phyloP scores from a whole-genome alignment of 2,113 vertebrate species.

The Limnothrissa miodon region DNA sequence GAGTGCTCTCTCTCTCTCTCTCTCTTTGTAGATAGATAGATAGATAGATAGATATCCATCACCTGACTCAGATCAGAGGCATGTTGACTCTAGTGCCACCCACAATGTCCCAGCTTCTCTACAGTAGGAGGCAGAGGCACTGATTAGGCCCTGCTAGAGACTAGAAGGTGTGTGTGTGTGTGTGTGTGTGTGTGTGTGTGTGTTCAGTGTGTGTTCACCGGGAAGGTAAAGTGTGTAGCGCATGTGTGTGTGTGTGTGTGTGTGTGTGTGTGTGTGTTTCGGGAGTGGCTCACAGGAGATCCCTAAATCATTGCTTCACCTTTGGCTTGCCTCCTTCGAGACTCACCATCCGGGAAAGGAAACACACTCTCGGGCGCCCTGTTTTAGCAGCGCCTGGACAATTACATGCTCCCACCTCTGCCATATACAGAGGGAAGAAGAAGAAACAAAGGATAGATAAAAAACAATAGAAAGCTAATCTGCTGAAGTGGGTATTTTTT shows the following conservation, averaged over 20 bases:
- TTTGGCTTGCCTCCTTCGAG: background rate
- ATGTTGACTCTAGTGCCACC: background rate
- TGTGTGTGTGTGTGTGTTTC: too few relatives aligned
- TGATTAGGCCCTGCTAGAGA: background rate
- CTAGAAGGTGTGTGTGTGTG: too few relatives aligned
- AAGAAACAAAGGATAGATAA: background rate
- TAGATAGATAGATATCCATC: background rate
- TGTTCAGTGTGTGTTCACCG: too few relatives aligned
- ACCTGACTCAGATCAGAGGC: background rate
- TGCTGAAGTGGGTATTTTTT: slow-evolving; percentile 64
- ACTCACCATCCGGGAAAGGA: background rate
- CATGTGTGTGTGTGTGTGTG: too few relatives aligned
- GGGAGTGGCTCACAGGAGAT: too few relatives aligned
- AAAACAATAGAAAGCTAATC: slow-evolving; percentile 60
- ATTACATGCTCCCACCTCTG: slow-evolving; percentile 7
- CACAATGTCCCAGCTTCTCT: background rate
- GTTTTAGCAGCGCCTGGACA: slow-evolving; percentile 20
- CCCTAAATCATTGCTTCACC: background rate
- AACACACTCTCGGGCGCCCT: background rate
- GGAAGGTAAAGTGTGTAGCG: too few relatives aligned
- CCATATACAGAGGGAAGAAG: too few relatives aligned
- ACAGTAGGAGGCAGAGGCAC: background rate
- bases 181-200: too few relatives aligned
- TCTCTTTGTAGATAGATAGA: too few relatives aligned
- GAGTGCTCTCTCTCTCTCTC: background rate